Base-by-base conservation (phyloP, 2,888 invertebrate genomes). In the Drosophila infuscata region DNA sequence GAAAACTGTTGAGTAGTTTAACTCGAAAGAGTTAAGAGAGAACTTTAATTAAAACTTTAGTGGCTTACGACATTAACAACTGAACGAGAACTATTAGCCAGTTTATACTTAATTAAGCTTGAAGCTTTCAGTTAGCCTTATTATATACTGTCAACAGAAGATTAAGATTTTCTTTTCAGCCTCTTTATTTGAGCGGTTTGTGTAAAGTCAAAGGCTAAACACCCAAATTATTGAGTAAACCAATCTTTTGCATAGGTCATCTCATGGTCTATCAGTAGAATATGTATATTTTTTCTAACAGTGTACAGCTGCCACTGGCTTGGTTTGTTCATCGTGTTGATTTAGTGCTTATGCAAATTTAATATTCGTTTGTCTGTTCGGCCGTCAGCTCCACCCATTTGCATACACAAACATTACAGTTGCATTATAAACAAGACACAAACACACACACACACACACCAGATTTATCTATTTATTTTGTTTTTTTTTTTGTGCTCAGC, bases 281-380 rank as follows among this genome's bases (percentile, higher is more conserved):
- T 33, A 59, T 62, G 51, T 35, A 11, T 4, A 7, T 38, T 61
- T 62, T 30, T 46, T 33, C 46, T 53, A 48, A 20, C 51, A 46
- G 36, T 54, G 54, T 59, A 29, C 49, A 67, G 69, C 59, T 59
- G 67, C 48, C 60, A 66, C 63, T 69, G 58, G 29, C 64, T 74
- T 58, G 53, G 48, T 57, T 63, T 70, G 79, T 84, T 79, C 87
- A 79, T 88, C 82, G 83, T 89, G 83, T 84, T 84, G 83, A 86
- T 86, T 90, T 90, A 86, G 89, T 89, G 89, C 87, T 86, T 90
- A 86, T 86, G 85, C 89, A 86, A 86, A 86, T 90, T 86, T 88
- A 86, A 90, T 90, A 75, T 78, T 73, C 77, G 89, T 78, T 80
- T 75, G 70, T 65, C 71, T 68, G 57, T 71, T 60, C 29, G 48